Percentiles rank a stretch among this genome's conserved stretches.
Evolutionary conservation across 2,113 vertebrate genomes (phyloP).

Genomic region (Muntiacus muntjak): DNA sequence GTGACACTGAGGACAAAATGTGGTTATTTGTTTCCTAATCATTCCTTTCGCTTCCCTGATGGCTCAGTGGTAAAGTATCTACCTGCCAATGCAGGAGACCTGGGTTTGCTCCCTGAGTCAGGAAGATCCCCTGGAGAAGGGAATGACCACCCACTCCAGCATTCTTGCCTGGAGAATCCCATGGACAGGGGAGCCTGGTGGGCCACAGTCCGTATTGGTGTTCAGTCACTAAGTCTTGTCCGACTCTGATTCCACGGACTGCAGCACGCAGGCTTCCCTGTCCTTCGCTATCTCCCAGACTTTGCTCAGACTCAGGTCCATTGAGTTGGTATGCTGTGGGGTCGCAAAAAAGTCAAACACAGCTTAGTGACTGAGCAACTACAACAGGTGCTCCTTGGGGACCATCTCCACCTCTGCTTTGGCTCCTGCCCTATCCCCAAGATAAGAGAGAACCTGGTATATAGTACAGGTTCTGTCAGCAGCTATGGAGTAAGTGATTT

Average conservation of each 20-base stretch:
- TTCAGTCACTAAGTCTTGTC: neutral
- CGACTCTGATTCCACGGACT: rapidly evolving
- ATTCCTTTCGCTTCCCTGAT: neutral
- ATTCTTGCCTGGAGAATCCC: neutral
- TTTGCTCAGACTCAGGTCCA: neutral
- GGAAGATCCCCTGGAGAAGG: neutral
- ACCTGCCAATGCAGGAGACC: neutral
- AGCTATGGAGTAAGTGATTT: neutral
- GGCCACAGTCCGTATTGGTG: neutral
- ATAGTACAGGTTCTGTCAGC: neutral
- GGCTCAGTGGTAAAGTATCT: neutral
- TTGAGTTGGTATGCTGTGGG: neutral
- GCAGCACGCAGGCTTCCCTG: neutral
- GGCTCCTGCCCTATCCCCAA: neutral
- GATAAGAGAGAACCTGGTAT: neutral
- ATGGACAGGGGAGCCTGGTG: neutral
- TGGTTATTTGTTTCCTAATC: neutral
- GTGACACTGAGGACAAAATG: neutral
- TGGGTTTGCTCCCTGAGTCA: neutral
- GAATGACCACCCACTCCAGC: neutral
- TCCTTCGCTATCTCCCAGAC: neutral
- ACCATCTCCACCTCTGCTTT: neutral
- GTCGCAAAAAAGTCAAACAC: no score
- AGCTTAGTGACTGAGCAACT: neutral
- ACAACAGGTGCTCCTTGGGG: neutral